A percentile compares a stretch with the other conserved stretches of the same genome.
Conservation (phyloP, 2,797 vertebrate genomes). For the Aeoliscus strigatus region DNA sequence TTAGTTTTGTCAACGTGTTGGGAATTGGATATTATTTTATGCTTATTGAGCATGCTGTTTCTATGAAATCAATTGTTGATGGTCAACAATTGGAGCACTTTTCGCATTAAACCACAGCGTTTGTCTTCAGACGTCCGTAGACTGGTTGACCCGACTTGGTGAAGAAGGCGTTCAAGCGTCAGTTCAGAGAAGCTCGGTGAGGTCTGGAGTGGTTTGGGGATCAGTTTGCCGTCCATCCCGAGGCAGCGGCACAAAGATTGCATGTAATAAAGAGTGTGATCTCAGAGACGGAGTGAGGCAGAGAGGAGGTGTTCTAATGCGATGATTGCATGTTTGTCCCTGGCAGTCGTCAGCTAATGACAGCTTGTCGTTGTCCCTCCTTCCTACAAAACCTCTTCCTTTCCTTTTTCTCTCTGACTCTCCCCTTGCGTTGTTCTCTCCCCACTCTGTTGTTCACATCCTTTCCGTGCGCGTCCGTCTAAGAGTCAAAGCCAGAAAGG, state of each 20-base stretch:
- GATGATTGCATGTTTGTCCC: constrained; percentile 94
- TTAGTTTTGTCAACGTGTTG: constrained; percentile 7
- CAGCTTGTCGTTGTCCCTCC: constrained; percentile 89
- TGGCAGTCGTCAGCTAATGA: constrained; percentile 93
- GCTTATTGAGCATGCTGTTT: too few relatives aligned
- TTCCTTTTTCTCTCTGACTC: constrained; percentile 30
- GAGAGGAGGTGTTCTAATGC: constrained; percentile 81
- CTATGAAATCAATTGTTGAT: too few relatives aligned
- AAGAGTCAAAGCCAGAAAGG: constrained; percentile 28
- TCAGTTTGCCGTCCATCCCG: constrained; percentile 46
- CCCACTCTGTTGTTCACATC: constrained; percentile 20
- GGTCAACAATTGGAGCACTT: too few relatives aligned
- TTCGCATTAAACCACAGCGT: too few relatives aligned
- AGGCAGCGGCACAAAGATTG: constrained; percentile 42
- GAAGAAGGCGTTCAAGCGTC: not conserved
- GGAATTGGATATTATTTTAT: not conserved
- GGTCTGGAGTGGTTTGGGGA: constrained; percentile 48
- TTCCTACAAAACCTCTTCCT: constrained; percentile 57
- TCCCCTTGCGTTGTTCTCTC: not conserved
- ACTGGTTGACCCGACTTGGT: too few relatives aligned
- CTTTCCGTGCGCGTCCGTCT: constrained; percentile 15
- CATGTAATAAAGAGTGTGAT: constrained; percentile 44
- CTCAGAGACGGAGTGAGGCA: constrained; percentile 35
- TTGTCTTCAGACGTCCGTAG: too few relatives aligned
- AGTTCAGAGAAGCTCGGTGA: not conserved